Evolutionary conservation across 1,140 invertebrate genomes (phyloP).

Genomic region (Pinna nobilis): DNA sequence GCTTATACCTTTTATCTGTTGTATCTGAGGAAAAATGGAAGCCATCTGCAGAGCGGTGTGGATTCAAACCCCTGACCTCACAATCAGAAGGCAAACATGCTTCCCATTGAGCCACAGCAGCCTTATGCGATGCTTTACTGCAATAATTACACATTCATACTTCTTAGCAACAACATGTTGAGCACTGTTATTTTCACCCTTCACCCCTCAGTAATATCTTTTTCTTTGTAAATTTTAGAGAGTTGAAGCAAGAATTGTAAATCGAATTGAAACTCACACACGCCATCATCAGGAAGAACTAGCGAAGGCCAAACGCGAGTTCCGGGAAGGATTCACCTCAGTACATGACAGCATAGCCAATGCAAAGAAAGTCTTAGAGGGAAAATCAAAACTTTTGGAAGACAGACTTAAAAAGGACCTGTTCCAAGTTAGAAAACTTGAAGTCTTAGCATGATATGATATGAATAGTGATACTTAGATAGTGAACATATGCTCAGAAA

Average conservation of each 20-base stretch:
- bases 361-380: slow-evolving; percentile 70
- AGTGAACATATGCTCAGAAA: background rate
- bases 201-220: background rate
- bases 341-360: slow-evolving; percentile 72
- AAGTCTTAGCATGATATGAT: slow-evolving; percentile 27
- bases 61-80: no score
- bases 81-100: no score
- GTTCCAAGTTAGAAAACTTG: slow-evolving; percentile 62
- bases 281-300: slow-evolving; percentile 62
- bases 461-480: no score
- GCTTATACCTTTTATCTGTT: no score
- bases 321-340: slow-evolving; percentile 69
- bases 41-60: no score
- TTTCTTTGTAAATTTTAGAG: slow-evolving; percentile 46
- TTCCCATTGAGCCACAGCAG: no score
- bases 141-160: no score
- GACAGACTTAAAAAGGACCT: slow-evolving; percentile 72
- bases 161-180: no score
- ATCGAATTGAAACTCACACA: slow-evolving; percentile 55
- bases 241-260: slow-evolving; percentile 57
- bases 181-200: no score
- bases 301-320: slow-evolving; percentile 66
- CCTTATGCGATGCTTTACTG: no score
- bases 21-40: no score
- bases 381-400: slow-evolving; percentile 66